Conservation (phyloP, 1,140 invertebrate species). For the Philotrypesis tridentata region DNA sequence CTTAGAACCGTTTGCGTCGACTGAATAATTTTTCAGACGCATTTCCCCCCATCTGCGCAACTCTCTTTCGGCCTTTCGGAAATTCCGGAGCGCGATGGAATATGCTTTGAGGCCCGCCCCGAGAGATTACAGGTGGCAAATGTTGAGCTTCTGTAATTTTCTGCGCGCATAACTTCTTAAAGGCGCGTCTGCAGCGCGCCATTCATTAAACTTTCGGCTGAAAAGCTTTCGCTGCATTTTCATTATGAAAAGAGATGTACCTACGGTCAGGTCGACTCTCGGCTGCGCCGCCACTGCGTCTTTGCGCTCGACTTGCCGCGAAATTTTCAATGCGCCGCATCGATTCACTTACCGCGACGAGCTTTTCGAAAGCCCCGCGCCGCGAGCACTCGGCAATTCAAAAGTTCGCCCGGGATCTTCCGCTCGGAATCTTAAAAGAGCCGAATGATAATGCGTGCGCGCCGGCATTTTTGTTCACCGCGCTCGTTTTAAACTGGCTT, state of each 20-base stretch:
- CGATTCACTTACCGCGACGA: neutral
- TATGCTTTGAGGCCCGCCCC: neutral
- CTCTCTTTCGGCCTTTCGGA: neutral
- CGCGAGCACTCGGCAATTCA: no score
- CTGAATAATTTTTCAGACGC: no score
- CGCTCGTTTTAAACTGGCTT: no score
- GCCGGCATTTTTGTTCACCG: no score
- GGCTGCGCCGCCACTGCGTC: neutral
- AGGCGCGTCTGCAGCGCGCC: neutral
- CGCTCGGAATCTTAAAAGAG: no score
- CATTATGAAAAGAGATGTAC: slow-evolving; percentile 6
- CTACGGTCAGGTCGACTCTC: neutral
- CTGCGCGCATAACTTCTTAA: slow-evolving; percentile 1
- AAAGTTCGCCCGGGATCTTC: no score
- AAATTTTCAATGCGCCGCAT: slow-evolving; percentile 4
- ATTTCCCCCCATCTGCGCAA: no score
- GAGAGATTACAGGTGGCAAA: slow-evolving; percentile 27
- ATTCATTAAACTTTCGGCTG: slow-evolving; percentile 17
- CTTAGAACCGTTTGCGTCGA: no score
- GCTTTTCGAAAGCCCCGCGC: neutral
- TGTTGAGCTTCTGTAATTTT: slow-evolving; percentile 18
- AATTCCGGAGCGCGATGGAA: neutral
- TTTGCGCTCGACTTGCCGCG: neutral
- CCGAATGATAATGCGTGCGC: no score
- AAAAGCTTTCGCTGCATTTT: slow-evolving; percentile 4